Conservation (phyloP, 2,797 vertebrate species). For the Simalia tracyae region DNA sequence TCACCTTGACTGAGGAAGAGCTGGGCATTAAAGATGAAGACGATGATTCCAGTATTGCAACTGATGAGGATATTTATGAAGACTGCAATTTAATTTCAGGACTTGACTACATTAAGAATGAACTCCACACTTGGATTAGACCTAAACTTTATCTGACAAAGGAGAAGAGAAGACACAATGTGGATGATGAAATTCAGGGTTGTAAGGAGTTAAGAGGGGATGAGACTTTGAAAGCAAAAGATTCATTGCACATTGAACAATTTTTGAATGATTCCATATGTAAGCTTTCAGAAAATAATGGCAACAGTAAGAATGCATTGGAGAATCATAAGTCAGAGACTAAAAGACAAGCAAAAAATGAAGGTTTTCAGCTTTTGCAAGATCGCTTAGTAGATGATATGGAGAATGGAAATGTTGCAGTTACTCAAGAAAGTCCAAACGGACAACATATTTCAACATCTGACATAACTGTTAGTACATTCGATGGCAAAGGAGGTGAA, state of each 20-base stretch:
- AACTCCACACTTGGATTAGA: constrained; percentile 90
- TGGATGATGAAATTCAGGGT: constrained; percentile 83
- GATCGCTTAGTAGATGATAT: constrained; percentile 87
- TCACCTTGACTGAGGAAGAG: constrained; percentile 96
- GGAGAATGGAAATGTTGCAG: constrained; percentile 93
- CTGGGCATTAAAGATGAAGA: constrained; percentile 86
- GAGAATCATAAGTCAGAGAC: constrained; percentile 62
- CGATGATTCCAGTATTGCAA: constrained; percentile 84
- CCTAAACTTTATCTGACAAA: constrained; percentile 79
- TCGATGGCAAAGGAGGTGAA: constrained; percentile 72
- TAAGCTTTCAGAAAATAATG: constrained; percentile 76
- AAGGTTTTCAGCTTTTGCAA: constrained; percentile 63
- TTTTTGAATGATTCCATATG: constrained; percentile 75
- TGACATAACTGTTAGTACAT: constrained; percentile 73
- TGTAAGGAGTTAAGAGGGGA: constrained; percentile 71
- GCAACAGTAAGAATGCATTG: constrained; percentile 69
- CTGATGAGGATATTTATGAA: constrained; percentile 88
- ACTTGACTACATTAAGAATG: constrained; percentile 90
- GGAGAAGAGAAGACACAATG: constrained; percentile 80
- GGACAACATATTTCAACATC: constrained; percentile 75
- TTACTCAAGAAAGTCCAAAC: constrained; percentile 68
- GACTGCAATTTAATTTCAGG: constrained; percentile 86
- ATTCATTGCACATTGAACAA: constrained; percentile 69
- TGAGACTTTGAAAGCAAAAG: constrained; percentile 67
- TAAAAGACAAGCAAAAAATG: constrained; percentile 68